phyloP scores from a whole-genome alignment of 2,888 invertebrate genomes.

The Crocallis elinguaria region DNA sequence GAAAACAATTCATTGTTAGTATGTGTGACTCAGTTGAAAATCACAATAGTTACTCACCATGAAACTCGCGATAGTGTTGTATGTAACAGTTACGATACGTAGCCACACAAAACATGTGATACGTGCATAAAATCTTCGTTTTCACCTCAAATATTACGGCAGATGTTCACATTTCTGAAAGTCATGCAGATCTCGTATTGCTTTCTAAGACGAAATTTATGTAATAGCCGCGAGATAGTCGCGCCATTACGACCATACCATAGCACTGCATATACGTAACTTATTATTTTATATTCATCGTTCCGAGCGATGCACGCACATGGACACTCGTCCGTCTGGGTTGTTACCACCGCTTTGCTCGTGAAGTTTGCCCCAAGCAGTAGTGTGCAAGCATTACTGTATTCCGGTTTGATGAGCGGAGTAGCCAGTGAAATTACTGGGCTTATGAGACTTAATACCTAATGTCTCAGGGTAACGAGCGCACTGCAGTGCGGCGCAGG shows the following conservation, averaged over 20 bases:
- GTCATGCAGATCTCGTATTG: constrained; percentile 26
- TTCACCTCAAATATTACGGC: constrained; percentile 17
- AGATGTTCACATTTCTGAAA: constrained; percentile 12
- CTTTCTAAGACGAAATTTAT: constrained; percentile 30
- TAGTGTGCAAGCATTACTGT: too few relatives aligned
- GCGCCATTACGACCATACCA: constrained; percentile 25
- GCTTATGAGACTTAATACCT: too few relatives aligned
- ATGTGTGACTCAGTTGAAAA: constrained; percentile 20
- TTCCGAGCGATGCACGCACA: constrained; percentile 24
- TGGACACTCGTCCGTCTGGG: too few relatives aligned
- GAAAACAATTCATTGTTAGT: constrained; percentile 25
- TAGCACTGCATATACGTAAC: constrained; percentile 27
- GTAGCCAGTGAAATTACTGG: too few relatives aligned
- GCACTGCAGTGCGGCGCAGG: too few relatives aligned
- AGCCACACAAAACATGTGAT: background rate
- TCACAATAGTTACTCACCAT: constrained; percentile 21
- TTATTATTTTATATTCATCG: constrained; percentile 25
- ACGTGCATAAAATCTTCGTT: constrained; percentile 1
- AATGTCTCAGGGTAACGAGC: too few relatives aligned
- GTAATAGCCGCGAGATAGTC: constrained; percentile 27
- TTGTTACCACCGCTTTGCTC: too few relatives aligned
- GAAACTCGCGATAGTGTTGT: constrained; percentile 16
- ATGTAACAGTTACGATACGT: constrained; percentile 2
- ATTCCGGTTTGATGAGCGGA: too few relatives aligned
- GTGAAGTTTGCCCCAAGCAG: too few relatives aligned